Percentiles rank a stretch among this genome's conserved stretches.
Evolutionary conservation across 1,140 invertebrate species (phyloP).

Genomic region (Meloidogyne floridensis): DNA sequence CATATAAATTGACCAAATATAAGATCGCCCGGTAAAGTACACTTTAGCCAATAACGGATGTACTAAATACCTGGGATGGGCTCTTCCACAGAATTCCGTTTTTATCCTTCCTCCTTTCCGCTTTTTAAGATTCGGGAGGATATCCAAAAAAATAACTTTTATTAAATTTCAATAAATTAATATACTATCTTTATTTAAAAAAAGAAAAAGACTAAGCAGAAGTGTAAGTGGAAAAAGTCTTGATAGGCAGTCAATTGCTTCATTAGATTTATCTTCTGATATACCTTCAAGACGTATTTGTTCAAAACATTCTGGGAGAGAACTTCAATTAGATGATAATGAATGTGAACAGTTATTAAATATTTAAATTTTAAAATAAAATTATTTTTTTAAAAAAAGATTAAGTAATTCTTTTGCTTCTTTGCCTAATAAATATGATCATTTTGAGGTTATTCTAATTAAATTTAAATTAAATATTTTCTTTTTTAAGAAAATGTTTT

Average conservation of each 20-base stretch:
- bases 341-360: conserved; percentile 50
- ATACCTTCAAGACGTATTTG: conserved; percentile 33
- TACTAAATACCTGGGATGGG: too few relatives aligned
- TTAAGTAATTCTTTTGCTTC: conserved; percentile 46
- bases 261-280: conserved; percentile 32
- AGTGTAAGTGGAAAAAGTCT: conserved; percentile 25
- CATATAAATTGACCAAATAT: too few relatives aligned
- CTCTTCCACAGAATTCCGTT: too few relatives aligned
- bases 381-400: not conserved
- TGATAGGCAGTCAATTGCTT: conserved; percentile 13
- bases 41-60: too few relatives aligned
- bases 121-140: too few relatives aligned
- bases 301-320: conserved; percentile 49
- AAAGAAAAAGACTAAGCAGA: conserved; percentile 17
- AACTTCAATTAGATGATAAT: conserved; percentile 47
- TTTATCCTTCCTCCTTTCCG: too few relatives aligned
- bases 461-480: not conserved
- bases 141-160: too few relatives aligned
- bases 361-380: not conserved
- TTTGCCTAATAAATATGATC: conserved; percentile 57
- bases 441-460: conserved; percentile 17
- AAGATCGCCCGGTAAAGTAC: too few relatives aligned
- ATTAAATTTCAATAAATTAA: too few relatives aligned
- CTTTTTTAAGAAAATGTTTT: conserved; percentile 56
- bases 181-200: not conserved